Evolutionary conservation across 2,888 invertebrate genomes (phyloP).

Genomic region (Darwinula stevensoni): DNA sequence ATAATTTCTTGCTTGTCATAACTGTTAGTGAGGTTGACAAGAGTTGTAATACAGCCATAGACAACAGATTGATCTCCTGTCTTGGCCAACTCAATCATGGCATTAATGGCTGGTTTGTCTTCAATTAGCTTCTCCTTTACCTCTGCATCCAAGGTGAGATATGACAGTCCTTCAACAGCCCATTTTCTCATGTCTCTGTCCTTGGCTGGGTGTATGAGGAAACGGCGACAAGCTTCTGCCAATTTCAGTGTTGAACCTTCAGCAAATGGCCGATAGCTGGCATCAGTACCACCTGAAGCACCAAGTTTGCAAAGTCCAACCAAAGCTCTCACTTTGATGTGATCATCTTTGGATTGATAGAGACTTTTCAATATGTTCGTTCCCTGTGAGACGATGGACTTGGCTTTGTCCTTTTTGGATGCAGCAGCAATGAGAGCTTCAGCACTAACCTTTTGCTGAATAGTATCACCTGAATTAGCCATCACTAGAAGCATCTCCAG

Average conservation of each 20-base stretch:
- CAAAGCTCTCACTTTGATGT: conserved; percentile 52
- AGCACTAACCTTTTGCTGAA: conserved; percentile 53
- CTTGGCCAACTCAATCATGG: conserved; percentile 63
- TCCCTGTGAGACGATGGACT: conserved; percentile 59
- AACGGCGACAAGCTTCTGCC: conserved; percentile 67
- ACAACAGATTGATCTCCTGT: conserved; percentile 53
- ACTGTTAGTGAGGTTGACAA: conserved; percentile 88
- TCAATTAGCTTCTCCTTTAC: conserved; percentile 86
- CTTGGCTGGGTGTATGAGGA: conserved; percentile 56
- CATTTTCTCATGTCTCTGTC: conserved; percentile 70
- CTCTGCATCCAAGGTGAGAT: conserved; percentile 86
- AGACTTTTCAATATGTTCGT: conserved; percentile 73
- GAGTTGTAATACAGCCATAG: conserved; percentile 70
- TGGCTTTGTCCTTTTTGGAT: conserved; percentile 87
- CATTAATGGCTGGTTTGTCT: conserved; percentile 45
- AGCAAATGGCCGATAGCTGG: conserved; percentile 71
- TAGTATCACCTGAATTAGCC: conserved; percentile 60
- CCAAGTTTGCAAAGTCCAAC: conserved; percentile 90
- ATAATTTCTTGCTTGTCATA: conserved; percentile 88
- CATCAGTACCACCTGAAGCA: conserved; percentile 68
- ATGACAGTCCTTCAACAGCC: conserved; percentile 90
- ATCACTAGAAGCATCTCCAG: conserved; percentile 87
- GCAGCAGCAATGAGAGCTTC: conserved; percentile 90
- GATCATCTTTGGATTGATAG: conserved; percentile 65
- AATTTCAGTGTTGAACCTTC: conserved; percentile 77